These are phyloP conservation scores for Rhea americana DNA, from an alignment of 2,113 vertebrate species.

Conservation along the genomic window DNA sequence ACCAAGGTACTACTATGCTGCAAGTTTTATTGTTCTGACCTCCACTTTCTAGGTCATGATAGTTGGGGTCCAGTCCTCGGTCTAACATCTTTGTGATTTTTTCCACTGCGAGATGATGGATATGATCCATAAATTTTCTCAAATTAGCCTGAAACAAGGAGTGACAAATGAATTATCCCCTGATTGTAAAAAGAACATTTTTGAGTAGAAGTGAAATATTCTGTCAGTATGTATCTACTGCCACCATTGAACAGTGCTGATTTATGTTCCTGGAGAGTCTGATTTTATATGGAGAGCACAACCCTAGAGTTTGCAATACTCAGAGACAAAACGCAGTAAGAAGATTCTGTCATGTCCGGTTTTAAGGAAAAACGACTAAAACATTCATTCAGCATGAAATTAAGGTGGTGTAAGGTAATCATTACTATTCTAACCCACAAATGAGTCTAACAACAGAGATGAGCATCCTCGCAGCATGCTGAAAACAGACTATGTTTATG, in stretches of 20 bases:
- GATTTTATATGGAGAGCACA: not conserved
- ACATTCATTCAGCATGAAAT: not conserved
- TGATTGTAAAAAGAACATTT: not conserved
- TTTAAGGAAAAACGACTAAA: not conserved
- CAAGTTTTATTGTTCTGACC: conserved; percentile 74
- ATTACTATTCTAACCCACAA: not conserved
- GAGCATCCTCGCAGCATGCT: not conserved
- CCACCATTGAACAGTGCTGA: not conserved
- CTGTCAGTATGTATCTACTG: not conserved
- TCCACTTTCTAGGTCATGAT: conserved; percentile 91
- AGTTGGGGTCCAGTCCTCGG: conserved; percentile 93
- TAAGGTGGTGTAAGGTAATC: not conserved
- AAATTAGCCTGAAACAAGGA: conserved; percentile 84
- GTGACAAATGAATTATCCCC: not conserved
- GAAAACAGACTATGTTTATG: fast-evolving
- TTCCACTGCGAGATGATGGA: conserved; percentile 88
- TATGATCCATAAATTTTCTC: conserved; percentile 91
- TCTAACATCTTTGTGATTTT: conserved; percentile 91
- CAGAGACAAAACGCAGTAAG: not conserved
- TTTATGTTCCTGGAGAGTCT: not conserved
- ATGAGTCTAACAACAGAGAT: not conserved
- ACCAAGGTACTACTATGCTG: not conserved
- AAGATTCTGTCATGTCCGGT: not conserved
- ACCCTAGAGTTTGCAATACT: not conserved
- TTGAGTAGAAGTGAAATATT: not conserved